Conservation (phyloP, 2,797 vertebrate genomes). For the Dallia pectoralis region DNA sequence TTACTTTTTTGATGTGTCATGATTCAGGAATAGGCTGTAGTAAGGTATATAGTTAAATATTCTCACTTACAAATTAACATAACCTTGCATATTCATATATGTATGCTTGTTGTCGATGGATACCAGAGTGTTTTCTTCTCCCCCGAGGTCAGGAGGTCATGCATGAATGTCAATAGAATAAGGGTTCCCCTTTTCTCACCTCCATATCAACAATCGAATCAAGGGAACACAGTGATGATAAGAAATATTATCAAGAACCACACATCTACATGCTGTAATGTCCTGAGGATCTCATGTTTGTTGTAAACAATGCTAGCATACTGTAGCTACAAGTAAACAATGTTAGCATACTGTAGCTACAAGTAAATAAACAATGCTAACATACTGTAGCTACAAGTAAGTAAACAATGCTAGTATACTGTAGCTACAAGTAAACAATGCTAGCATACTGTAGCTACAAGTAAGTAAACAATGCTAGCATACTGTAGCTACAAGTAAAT, state of each 20-base stretch:
- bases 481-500: background rate
- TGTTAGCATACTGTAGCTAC: background rate
- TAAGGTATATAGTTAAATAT: background rate
- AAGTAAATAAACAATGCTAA: no score
- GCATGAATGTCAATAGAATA: slow-evolving; percentile 1
- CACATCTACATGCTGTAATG: background rate
- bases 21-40: background rate
- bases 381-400: background rate
- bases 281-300: background rate
- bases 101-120: background rate
- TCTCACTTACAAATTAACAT: background rate
- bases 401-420: no score
- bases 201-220: background rate
- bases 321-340: background rate
- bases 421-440: no score
- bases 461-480: no score
- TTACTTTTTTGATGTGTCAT: background rate
- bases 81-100: background rate
- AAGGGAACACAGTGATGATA: background rate
- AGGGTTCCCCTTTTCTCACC: background rate
- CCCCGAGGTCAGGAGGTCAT: slow-evolving; percentile 11
- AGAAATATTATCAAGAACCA: background rate
- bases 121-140: background rate
- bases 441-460: background rate
- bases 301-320: background rate